Base-by-base conservation (phyloP, 2,888 invertebrate species). In the Laothoe populi region DNA sequence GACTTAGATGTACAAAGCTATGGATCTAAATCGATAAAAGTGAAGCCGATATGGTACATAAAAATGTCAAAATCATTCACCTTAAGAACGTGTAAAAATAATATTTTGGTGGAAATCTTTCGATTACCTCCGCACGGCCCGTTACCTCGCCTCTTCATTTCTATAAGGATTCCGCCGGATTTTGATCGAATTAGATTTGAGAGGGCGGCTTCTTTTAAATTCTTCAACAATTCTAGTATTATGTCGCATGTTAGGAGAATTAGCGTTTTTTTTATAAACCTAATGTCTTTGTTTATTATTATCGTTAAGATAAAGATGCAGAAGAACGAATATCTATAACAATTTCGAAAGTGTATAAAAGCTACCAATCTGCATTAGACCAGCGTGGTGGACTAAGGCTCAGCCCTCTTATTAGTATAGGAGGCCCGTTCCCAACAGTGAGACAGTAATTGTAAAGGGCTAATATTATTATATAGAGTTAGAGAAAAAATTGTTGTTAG, bases 131-230 rank as follows among this genome's bases (percentile, higher is more conserved):
- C 64, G 63, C 49, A 62, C 60, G 69, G 68, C 69, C 70, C 63
- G 71, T 74, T 71, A 70, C 64, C 69, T 67, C 76, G 70, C 70
- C 74, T 70, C 72, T 75, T 71, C 77, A 76, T 77, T 80, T 75
- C 69, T 71, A 57, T 66, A 62, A 72, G 80, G 78, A 75, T 81
- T 78, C 77, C 77, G 71, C 72, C 70, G 72, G 77, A 77, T 80
- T 75, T 71, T 64, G 64, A 63, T 63, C 64, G 76, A 78, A 82
- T 81, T 77, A 81, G 77, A 76, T 82, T 81, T 75, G 76, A 77
- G 75, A 80, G 70, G 70, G 72, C 19, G 53, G 74, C 73, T 71
- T 75, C 81, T 77, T 82, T 81, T 78, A 75, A 76, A 82, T 79
- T 78, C 78, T 81, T 79, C 77, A 78, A 81, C 81, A 81, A 79